phyloP scores from a whole-genome alignment of 2,113 vertebrate species.

The Hypomesus transpacificus region DNA sequence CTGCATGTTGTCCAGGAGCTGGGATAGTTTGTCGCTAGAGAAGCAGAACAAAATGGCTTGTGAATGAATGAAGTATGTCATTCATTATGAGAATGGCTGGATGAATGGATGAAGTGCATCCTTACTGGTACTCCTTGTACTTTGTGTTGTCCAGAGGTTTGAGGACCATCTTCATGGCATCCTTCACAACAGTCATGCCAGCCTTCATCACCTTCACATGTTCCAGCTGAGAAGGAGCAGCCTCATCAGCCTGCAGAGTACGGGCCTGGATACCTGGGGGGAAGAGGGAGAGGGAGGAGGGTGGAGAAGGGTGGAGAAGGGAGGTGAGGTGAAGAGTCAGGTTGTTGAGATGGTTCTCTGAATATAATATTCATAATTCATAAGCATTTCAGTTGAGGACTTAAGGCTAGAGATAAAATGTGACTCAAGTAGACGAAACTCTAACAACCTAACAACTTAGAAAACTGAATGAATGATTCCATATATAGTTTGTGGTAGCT shows the following conservation, averaged over 20 bases:
- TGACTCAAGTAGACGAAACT: no score
- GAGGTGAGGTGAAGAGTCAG: background rate
- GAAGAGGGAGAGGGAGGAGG: no score
- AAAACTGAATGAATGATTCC: no score
- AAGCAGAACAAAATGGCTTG: background rate
- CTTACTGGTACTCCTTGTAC: conserved; percentile 79
- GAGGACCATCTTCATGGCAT: conserved; percentile 60
- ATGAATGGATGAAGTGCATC: background rate
- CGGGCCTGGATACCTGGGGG: no score
- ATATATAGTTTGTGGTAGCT: no score
- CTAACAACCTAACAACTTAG: no score
- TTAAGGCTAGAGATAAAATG: no score
- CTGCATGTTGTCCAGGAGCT: conserved; percentile 55
- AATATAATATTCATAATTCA: no score
- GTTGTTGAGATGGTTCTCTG: background rate
- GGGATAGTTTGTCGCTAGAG: conserved; percentile 65
- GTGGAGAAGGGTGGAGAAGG: background rate
- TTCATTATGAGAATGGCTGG: no score
- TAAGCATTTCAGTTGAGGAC: no score
- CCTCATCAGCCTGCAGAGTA: background rate
- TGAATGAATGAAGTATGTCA: no score
- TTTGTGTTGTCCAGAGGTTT: conserved; percentile 71
- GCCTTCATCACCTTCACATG: conserved; percentile 41
- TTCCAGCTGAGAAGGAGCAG: conserved; percentile 30
- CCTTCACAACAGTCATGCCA: conserved; percentile 70